Percentiles rank a stretch among this genome's conserved stretches.
Evolutionary conservation across 2,113 vertebrate genomes (phyloP).

Genomic region (Edolisoma coerulescens): DNA sequence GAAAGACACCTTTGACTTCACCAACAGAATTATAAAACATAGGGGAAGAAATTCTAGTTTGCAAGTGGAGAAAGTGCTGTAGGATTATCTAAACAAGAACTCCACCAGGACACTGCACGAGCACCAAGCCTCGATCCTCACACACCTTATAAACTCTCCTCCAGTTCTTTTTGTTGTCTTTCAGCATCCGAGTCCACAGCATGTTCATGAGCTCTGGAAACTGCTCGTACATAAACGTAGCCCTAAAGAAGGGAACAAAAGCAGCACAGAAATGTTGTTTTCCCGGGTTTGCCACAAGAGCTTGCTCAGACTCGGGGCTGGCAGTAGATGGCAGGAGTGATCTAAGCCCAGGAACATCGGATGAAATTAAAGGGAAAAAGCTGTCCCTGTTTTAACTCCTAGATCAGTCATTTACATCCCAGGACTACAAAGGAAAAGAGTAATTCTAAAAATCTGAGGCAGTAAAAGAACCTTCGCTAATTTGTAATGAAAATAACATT

Average conservation of each 20-base stretch:
- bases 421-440: not conserved
- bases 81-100: not conserved
- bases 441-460: not conserved
- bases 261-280: not conserved
- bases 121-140: not conserved
- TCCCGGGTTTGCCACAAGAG: not conserved
- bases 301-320: slow-evolving; percentile 14
- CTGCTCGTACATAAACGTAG: slow-evolving; percentile 98
- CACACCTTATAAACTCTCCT: slow-evolving; percentile 97
- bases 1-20: not conserved
- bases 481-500: not conserved
- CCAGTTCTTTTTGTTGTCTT: slow-evolving; percentile 99
- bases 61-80: not conserved
- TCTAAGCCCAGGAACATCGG: not conserved
- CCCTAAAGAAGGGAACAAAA: slow-evolving; percentile 69
- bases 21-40: not conserved
- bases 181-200: slow-evolving; percentile 96
- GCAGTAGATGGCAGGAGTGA: slow-evolving; percentile 79
- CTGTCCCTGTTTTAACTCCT: not conserved
- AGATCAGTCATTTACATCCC: not conserved
- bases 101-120: not conserved
- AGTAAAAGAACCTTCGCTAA: not conserved
- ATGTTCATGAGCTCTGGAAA: slow-evolving; percentile 99
- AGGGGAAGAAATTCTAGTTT: not conserved
- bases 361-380: not conserved